Base-by-base conservation (phyloP, 2,797 vertebrate genomes). In the Vireo griseus region DNA sequence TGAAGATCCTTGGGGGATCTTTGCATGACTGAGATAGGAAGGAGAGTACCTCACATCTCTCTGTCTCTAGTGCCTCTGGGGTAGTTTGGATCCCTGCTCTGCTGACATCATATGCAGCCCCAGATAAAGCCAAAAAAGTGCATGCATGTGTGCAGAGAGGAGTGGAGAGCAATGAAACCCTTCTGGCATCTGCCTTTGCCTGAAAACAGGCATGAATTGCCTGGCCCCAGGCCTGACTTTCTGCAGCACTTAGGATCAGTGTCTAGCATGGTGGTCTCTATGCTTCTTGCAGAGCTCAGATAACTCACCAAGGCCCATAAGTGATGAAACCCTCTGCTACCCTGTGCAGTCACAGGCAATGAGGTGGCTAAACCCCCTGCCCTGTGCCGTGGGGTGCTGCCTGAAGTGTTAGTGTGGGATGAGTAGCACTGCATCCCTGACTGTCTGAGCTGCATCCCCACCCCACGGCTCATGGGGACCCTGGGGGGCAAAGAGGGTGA, bases 341-440 rank as follows among this genome's bases (percentile, higher is more conserved):
- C 11, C 2, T 5, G 18, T 55, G 37, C 29, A 57, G 39, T 20
- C 1, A 0, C 44, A n/a, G 58, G 47, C 66, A 54, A 4, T 24
- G 62, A 72, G 21, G 67, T 39, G 19, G 47, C 31, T 75, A 33
- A 85, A 91, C 3, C 10, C 40, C 20, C 33, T 40, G 10, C 11
- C 15, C 72, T 10, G 55, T 16, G 33, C 63, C 63, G 48, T 16
- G 2, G 15, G 20, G 17, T 40, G 45, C 31, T 73, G 44, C 44
- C 74, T 35, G 87, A 2, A 4, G 11, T 0, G 0, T 47, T 67
- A 28, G 8, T 6, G 20, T 48, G 47, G 13, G 29, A 54, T 29
- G 52, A 58, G 22, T 26, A 50, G 81, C 44, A 22, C 51, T 26
- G 51, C 31, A 31, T 35, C 37, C 44, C 44, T 37, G 51, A 29